Conservation (phyloP, 2,888 invertebrate genomes). For the Cheilosia soror region DNA sequence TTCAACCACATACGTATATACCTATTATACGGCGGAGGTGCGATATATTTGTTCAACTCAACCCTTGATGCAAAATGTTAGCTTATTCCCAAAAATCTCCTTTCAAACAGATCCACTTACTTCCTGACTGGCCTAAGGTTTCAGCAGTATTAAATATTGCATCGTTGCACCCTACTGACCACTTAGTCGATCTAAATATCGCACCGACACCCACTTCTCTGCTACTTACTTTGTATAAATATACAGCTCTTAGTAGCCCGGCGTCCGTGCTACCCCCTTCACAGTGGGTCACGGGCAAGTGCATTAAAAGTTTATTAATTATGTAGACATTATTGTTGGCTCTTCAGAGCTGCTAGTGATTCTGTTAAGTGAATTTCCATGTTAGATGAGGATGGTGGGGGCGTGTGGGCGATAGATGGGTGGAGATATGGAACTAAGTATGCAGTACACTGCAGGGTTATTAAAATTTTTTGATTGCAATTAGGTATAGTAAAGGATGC, state of each 20-base stretch:
- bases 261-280: not conserved
- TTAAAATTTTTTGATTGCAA: conserved; percentile 44
- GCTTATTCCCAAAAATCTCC: not conserved
- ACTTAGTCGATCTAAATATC: conserved; percentile 33
- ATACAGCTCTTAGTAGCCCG: conserved; percentile 1
- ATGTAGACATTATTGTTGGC: conserved; percentile 64
- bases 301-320: conserved; percentile 73
- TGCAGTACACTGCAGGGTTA: conserved; percentile 8
- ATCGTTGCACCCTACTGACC: conserved; percentile 50
- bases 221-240: not conserved
- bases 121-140: conserved; percentile 8
- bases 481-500: conserved; percentile 9
- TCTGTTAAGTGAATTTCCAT: conserved; percentile 69
- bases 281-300: conserved; percentile 54
- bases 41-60: not conserved
- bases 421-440: conserved; percentile 5
- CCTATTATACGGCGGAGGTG: not conserved
- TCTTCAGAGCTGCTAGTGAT: conserved; percentile 36
- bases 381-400: conserved; percentile 38
- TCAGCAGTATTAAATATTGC: conserved; percentile 24
- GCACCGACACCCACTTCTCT: conserved; percentile 8
- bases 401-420: not conserved
- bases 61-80: not conserved
- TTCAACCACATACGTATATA: not conserved
- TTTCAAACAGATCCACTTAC: not conserved